Conservation (phyloP, 64 coral and sea anemone genomes). For the Hydrozoanthus tunicans region DNA sequence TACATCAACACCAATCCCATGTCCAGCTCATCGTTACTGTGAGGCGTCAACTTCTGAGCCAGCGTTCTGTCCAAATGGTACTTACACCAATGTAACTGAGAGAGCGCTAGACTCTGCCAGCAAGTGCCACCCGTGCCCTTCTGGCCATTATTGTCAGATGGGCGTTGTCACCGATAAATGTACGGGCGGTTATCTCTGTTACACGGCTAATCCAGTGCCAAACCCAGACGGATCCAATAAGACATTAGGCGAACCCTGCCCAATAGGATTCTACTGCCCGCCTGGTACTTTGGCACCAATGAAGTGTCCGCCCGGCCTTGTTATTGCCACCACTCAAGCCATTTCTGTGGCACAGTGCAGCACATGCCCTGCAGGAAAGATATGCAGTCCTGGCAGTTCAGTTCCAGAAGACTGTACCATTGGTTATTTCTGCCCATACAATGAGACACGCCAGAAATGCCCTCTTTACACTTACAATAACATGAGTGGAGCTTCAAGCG, state of each 20-base stretch:
- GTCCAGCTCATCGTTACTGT: conserved; percentile 87
- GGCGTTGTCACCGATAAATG: conserved; percentile 74
- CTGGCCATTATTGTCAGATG: conserved; percentile 85
- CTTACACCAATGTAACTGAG: conserved; percentile 66
- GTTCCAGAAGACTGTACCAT: conserved; percentile 79
- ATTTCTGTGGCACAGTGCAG: conserved; percentile 72
- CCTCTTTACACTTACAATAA: conserved; percentile 78
- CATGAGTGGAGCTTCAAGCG: conserved; percentile 65
- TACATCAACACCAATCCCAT: conserved; percentile 70
- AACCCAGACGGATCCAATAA: conserved; percentile 81
- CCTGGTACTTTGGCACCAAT: conserved; percentile 47
- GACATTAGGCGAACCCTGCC: conserved; percentile 71
- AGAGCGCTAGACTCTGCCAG: conserved; percentile 55
- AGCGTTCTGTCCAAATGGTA: conserved; percentile 88
- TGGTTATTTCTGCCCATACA: conserved; percentile 90
- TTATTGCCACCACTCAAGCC: conserved; percentile 76
- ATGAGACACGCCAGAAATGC: conserved; percentile 76
- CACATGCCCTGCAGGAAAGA: conserved; percentile 91
- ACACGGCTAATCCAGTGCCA: conserved; percentile 78
- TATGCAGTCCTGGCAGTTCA: conserved; percentile 78
- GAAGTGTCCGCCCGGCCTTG: conserved; percentile 70
- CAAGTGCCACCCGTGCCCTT: conserved; percentile 79
- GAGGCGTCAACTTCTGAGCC: conserved; percentile 70
- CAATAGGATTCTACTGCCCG: conserved; percentile 85
- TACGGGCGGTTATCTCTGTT: conserved; percentile 80